Evolutionary conservation across 2,797 vertebrate genomes (phyloP).

Genomic region (Mionectes olivaceus): DNA sequence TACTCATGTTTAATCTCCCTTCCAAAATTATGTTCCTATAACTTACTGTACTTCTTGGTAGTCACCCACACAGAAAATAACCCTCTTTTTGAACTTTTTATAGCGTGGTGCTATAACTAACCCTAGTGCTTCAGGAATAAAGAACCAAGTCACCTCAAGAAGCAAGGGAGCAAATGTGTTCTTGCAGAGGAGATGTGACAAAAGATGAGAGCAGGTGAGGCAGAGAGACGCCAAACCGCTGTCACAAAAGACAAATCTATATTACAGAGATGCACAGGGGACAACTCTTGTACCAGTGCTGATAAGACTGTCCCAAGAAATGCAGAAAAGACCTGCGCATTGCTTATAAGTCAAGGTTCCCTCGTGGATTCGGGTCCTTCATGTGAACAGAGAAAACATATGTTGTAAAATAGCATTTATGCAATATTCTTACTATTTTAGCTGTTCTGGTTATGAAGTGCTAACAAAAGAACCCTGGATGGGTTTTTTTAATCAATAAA

Average conservation of each 20-base stretch:
- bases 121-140: background rate
- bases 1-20: background rate
- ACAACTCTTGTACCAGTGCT: rapidly evolving
- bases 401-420: background rate
- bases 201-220: background rate
- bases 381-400: background rate
- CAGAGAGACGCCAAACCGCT: background rate
- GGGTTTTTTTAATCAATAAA: slow-evolving; percentile 24
- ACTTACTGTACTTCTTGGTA: background rate
- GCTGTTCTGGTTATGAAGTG: background rate
- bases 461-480: background rate
- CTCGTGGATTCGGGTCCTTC: background rate
- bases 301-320: background rate
- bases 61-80: background rate
- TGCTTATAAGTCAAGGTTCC: background rate
- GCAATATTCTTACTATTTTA: background rate
- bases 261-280: background rate
- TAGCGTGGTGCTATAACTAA: background rate
- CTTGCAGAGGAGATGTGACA: background rate
- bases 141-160: background rate
- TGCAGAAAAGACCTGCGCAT: background rate
- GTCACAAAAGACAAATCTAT: background rate
- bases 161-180: background rate
- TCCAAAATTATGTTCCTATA: background rate
- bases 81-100: background rate